Evolutionary conservation across 1,140 invertebrate species (phyloP), one percentile per base, ranked within the genome.

Genomic region (Magallana gigas): DNA sequence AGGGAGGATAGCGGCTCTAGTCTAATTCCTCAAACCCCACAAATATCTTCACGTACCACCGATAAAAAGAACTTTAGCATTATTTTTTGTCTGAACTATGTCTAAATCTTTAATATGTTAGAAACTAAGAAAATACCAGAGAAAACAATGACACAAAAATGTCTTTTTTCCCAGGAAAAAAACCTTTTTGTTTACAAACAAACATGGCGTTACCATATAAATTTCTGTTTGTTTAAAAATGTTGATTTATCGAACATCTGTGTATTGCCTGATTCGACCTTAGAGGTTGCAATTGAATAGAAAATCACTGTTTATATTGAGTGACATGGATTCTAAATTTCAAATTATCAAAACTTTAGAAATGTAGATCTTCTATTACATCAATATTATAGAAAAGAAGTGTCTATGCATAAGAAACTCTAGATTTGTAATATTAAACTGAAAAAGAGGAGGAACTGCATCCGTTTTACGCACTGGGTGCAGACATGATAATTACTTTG

Each of bases 181-280:
- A 29, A 8, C 11, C 6, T 29, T 11, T 23, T 29, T 23, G 18
- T 11, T 23, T 36, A 29, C 11, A 29, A 12, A 36, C 36, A 29
- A 29, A 11, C 68, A 76, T 76, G 68, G 23, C 68, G 68, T 76
- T 76, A 29, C 68, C 23, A 76, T 76, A 76, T 36, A 29, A 76
- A 36, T 23, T 36, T 36, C 68, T 12, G 68, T 8, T 29, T 76
- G 68, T 76, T 76, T 23, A 76, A 29, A 76, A 76, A 76, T 76
- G 9, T 29, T 12, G 18, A 29, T 18, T 29, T 76, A 76, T 76
- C 68, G 68, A 36, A 29, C 36, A 29, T 29, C 36, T 23, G 60
- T 64, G 60, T 8, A 29, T 36, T 76, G 68, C 36, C 9, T 29
- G 7, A 23, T 11, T 9, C 7, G n/a, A 71, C 11, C 11, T 71